phyloP scores from a whole-genome alignment of 2,797 vertebrate genomes.

The Ptychadena robeensis region DNA sequence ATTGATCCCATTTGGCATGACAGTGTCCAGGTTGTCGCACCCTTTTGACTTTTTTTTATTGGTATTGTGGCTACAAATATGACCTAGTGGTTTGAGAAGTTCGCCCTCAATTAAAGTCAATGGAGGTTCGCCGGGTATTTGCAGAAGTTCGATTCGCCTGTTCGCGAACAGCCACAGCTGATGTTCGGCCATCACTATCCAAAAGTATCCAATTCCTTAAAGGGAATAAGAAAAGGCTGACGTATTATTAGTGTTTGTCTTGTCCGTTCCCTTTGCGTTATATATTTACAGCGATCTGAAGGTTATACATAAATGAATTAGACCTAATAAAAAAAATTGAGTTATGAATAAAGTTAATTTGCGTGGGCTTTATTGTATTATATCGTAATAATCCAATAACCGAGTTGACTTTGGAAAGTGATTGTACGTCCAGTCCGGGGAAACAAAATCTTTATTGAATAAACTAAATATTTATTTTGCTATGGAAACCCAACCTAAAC shows the following conservation, averaged over 20 bases:
- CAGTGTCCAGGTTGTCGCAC: too few relatives aligned
- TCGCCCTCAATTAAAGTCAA: too few relatives aligned
- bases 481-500: slow-evolving; percentile 12
- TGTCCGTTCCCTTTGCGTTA: neutral
- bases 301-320: slow-evolving; percentile 24
- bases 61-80: too few relatives aligned
- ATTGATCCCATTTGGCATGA: too few relatives aligned
- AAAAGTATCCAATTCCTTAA: neutral
- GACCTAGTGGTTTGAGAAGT: too few relatives aligned
- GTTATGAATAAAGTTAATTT: slow-evolving; percentile 6
- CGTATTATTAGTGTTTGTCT: neutral
- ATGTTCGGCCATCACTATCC: too few relatives aligned
- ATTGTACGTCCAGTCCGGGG: slow-evolving; percentile 22
- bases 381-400: slow-evolving; percentile 29
- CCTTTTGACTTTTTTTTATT: too few relatives aligned
- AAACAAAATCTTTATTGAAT: slow-evolving; percentile 39
- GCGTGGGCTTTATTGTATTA: slow-evolving; percentile 22
- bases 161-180: too few relatives aligned
- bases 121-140: too few relatives aligned
- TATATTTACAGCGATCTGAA: neutral
- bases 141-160: too few relatives aligned
- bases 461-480: slow-evolving; percentile 35
- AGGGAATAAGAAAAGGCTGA: neutral
- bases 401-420: neutral
- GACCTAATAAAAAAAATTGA: slow-evolving; percentile 22